Evolutionary conservation across 2,797 vertebrate species (phyloP), one percentile per base, ranked within the genome.

Genomic region (Lithobates sylvaticus): DNA sequence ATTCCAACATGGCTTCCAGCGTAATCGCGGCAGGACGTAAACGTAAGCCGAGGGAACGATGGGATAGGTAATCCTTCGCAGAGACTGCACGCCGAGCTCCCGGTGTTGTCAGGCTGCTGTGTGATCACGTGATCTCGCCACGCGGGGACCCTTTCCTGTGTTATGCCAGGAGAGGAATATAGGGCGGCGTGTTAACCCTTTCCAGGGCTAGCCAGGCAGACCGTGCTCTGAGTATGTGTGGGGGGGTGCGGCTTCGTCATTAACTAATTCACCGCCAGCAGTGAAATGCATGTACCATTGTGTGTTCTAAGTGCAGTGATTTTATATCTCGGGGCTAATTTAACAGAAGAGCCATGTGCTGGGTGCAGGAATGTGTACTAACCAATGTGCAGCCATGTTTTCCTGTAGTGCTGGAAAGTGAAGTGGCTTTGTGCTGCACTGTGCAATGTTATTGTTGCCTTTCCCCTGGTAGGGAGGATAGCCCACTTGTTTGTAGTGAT

Each of bases 111-210:
- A 54, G 70, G 36, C 71, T 29, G 10, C 69, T 71, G 78, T 70
- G 71, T 71, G 44, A 79, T 86, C 85, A 86, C 85, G 85, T 86
- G 85, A 78, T 73, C 73, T 44, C 32, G 21, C 54, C 84, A 58
- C 64, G 47, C 50, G 67, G 16, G 65, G 54, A 64, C 42, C 77
- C 44, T 44, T 26, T 15, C 18, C 47, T 23, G 36, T 44, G 39
- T 13, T 34, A 61, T 67, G 32, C 68, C 23, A 90, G 74, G 85
- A 73, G 76, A 70, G 44, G 76, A 13, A 32, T 16, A 15, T 1
- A n/a, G 1, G 64, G 26, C 32, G 39, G 16, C 16, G 12, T 10
- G 44, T 70, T 84, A 70, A 84, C 73, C 74, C 82, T 29, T 29
- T 77, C n/a, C 29, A 39, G 9, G 65, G 64, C 34, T 47, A 21